A percentile compares a stretch with the other conserved stretches of the same genome.
Evolutionary conservation across 2,797 vertebrate species (phyloP).

Genomic region (Acanthornis magna): DNA sequence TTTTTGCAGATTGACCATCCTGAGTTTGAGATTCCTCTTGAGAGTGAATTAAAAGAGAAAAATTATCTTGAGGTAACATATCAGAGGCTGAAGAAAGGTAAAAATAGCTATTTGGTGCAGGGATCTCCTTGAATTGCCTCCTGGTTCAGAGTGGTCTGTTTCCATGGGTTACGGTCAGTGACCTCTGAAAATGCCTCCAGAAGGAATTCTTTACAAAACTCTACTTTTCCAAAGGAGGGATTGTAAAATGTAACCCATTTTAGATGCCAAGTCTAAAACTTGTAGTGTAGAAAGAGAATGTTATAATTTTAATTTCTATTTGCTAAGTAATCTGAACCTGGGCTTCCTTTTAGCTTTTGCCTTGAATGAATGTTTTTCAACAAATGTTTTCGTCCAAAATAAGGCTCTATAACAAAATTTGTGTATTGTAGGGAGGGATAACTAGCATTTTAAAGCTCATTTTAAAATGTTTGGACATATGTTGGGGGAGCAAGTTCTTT

Average conservation of each 20-base stretch:
- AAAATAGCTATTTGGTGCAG: constrained; percentile 25
- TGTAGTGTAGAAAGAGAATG: background rate
- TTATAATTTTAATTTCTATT: background rate
- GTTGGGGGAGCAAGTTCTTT: background rate
- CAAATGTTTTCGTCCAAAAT: background rate
- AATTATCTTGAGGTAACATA: constrained; percentile 80
- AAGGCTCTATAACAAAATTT: background rate
- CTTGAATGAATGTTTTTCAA: background rate
- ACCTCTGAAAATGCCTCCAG: background rate
- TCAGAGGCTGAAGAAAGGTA: constrained; percentile 57
- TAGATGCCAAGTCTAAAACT: background rate
- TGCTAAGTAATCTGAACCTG: background rate
- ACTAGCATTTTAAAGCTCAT: background rate
- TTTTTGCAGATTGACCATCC: constrained; percentile 89
- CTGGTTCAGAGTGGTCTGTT: constrained; percentile 16
- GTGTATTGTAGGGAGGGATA: background rate
- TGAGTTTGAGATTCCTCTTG: constrained; percentile 83
- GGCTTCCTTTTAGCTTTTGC: background rate
- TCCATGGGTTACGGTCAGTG: constrained; percentile 31
- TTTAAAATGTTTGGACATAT: background rate
- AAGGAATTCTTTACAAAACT: background rate
- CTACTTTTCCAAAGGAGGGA: background rate
- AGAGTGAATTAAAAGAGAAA: constrained; percentile 76
- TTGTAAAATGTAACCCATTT: background rate
- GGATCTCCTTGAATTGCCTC: constrained; percentile 23